Conservation (phyloP, 2,113 vertebrate genomes). For the Micronycteris hirsuta region DNA sequence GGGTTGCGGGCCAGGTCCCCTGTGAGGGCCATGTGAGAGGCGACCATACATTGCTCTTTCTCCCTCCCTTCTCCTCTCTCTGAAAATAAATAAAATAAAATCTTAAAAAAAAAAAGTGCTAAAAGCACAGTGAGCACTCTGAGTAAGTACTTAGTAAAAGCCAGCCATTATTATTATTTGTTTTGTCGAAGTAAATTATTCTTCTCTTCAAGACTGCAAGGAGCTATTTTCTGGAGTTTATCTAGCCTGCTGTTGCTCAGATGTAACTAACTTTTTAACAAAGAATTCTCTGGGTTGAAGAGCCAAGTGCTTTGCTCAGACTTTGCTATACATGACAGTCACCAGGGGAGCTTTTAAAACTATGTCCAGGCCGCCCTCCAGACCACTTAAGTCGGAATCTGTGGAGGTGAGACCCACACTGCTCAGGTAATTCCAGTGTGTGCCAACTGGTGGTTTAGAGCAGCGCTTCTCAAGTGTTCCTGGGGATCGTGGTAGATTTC, state of each 20-base stretch:
- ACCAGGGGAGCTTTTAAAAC: constrained; percentile 1
- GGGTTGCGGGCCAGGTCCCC: too few relatives aligned
- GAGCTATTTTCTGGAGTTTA: constrained; percentile 28
- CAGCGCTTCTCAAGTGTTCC: background rate
- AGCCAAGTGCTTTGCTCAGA: background rate
- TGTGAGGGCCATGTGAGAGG: too few relatives aligned
- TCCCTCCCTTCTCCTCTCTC: too few relatives aligned
- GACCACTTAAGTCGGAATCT: background rate
- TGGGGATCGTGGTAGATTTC: background rate
- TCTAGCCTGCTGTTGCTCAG: background rate
- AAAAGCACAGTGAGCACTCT: background rate
- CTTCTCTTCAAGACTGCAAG: background rate
- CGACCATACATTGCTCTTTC: too few relatives aligned
- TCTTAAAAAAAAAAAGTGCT: background rate
- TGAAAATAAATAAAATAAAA: too few relatives aligned
- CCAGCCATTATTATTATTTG: background rate
- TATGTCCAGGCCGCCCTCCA: background rate
- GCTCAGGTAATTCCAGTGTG: background rate
- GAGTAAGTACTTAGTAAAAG: background rate
- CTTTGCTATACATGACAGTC: background rate
- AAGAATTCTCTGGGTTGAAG: background rate
- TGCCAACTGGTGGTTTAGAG: background rate
- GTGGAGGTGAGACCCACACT: background rate
- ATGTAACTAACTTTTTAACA: constrained; percentile 19
- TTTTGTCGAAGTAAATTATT: background rate